These are phyloP conservation scores for Luidia sarsii DNA, from an alignment of 53 echinoderm and acorn worm species.

Conservation along the genomic window DNA sequence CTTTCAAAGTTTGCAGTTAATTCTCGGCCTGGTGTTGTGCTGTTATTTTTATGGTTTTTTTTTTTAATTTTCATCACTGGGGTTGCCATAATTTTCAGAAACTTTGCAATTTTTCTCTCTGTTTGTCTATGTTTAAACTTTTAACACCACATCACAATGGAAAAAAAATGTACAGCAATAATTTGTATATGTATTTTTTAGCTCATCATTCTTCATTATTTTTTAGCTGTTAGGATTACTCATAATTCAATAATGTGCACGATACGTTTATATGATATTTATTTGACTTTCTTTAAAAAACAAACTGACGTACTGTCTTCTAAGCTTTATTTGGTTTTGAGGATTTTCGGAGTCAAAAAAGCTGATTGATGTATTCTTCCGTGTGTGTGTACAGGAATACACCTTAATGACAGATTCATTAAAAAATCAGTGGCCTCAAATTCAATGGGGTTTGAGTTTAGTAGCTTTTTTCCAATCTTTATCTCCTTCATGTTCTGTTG, in stretches of 20 bases:
- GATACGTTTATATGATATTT: slow-evolving; percentile 47
- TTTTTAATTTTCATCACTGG: too few relatives aligned
- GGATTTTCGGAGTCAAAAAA: not conserved
- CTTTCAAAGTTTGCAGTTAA: not conserved
- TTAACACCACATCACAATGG: not conserved
- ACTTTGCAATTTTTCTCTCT: not conserved
- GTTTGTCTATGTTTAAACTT: too few relatives aligned
- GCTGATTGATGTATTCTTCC: not conserved
- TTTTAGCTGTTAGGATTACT: not conserved
- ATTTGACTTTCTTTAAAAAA: slow-evolving; percentile 37
- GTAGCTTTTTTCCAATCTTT: not conserved
- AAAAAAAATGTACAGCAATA: slow-evolving; percentile 28
- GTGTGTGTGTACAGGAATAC: not conserved
- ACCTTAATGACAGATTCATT: not conserved
- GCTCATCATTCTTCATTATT: not conserved
- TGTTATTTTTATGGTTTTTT: not conserved
- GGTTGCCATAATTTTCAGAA: not conserved
- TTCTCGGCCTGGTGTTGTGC: not conserved
- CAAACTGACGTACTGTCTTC: not conserved
- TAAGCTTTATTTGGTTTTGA: not conserved
- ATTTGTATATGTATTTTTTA: slow-evolving; percentile 22
- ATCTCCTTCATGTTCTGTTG: too few relatives aligned
- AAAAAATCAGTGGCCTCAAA: not conserved
- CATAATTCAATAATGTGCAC: slow-evolving; percentile 36
- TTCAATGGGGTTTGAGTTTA: not conserved